phyloP scores from a whole-genome alignment of 2,113 vertebrate genomes.

The Peromyscus maniculatus region DNA sequence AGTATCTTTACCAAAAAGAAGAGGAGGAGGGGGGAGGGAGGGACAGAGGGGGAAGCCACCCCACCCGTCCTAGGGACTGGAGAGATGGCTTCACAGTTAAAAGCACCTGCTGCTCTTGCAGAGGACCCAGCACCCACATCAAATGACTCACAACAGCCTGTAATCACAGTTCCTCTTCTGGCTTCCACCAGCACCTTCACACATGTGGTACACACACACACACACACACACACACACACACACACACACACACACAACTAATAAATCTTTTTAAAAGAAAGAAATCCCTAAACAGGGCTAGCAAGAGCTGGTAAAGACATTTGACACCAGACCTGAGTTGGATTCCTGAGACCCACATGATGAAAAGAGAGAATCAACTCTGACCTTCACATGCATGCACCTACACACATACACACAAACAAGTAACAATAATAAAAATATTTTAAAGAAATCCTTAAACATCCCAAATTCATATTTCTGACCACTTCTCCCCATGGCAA shows the following conservation, averaged over 20 bases:
- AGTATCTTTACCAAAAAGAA: background rate
- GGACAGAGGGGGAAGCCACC: rapidly evolving
- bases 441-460: background rate
- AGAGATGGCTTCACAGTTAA: background rate
- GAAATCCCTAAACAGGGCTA: background rate
- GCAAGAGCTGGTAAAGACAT: background rate
- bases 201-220: background rate
- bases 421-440: background rate
- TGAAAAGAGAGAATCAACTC: background rate
- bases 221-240: background rate
- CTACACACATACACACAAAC: background rate
- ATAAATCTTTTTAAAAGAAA: background rate
- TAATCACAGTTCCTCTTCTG: background rate
- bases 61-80: background rate
- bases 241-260: background rate
- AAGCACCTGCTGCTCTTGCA: background rate
- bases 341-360: background rate
- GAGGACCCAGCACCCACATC: background rate
- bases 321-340: background rate
- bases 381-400: background rate
- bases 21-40: background rate
- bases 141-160: background rate
- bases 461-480: background rate
- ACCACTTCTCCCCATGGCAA: background rate
- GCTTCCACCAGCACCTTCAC: background rate